Conservation (phyloP, 2,797 vertebrate species). For the Sebastes glaucus region DNA sequence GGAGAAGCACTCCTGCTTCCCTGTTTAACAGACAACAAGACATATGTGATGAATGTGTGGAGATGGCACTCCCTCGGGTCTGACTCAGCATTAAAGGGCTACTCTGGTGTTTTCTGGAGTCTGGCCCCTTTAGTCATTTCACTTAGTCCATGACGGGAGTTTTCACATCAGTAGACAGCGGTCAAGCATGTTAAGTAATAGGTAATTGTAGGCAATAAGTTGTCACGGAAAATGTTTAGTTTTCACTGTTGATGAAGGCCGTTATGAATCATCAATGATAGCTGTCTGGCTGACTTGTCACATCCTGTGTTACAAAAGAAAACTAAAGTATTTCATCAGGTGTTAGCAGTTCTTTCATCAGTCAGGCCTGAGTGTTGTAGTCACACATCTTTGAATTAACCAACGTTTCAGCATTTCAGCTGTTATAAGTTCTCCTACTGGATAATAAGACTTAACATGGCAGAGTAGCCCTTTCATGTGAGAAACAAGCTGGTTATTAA, state of each 20-base stretch:
- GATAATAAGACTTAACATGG: background rate
- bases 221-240: background rate
- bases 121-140: background rate
- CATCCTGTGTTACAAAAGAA: background rate
- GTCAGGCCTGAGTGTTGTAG: background rate
- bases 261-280: background rate
- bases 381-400: background rate
- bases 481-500: conserved; percentile 2
- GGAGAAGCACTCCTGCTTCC: conserved; percentile 93
- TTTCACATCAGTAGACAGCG: background rate
- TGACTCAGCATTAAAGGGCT: background rate
- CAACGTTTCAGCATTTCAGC: background rate
- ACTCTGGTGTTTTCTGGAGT: background rate
- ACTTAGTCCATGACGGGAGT: background rate
- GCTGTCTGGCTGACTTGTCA: background rate
- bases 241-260: background rate
- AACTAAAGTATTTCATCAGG: background rate
- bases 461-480: conserved; percentile 1
- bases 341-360: background rate
- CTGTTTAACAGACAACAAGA: conserved; percentile 76
- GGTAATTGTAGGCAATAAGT: background rate
- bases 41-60: conserved; percentile 3
- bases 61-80: background rate
- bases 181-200: background rate
- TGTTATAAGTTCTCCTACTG: background rate